Percentiles rank a stretch among this genome's conserved stretches.
Evolutionary conservation across 2,888 invertebrate species (phyloP).

Genomic region (Podotricha telesiphe): DNA sequence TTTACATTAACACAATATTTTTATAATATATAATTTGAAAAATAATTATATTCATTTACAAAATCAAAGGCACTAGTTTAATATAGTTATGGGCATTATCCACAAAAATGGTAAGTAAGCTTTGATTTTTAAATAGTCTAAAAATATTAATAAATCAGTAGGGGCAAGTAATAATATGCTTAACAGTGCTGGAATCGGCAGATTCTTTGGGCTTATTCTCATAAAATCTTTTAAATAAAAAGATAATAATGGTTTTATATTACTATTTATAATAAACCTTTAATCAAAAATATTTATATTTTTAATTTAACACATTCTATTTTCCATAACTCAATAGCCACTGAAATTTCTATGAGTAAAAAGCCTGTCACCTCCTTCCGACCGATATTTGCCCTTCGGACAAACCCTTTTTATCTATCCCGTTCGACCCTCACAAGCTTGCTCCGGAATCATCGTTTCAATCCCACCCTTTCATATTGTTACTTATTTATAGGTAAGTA

Average conservation of each 20-base stretch:
- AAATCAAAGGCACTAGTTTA: too few relatives aligned
- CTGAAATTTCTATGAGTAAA: conserved; percentile 44
- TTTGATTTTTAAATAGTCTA: too few relatives aligned
- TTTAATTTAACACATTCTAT: conserved; percentile 15
- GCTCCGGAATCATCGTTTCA: conserved; percentile 68
- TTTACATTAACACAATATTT: not conserved
- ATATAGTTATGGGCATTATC: too few relatives aligned
- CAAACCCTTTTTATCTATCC: conserved; percentile 72
- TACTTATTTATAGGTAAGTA: conserved; percentile 38
- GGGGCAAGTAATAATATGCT: too few relatives aligned
- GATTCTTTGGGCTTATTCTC: too few relatives aligned
- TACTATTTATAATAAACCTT: too few relatives aligned
- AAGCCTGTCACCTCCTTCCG: conserved; percentile 57
- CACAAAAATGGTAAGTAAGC: too few relatives aligned
- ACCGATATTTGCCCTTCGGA: conserved; percentile 61
- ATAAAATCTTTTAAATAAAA: too few relatives aligned
- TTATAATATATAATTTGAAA: too few relatives aligned
- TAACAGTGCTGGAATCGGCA: too few relatives aligned
- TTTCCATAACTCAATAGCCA: conserved; percentile 35
- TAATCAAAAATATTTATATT: not conserved
- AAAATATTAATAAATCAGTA: too few relatives aligned
- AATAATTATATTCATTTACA: too few relatives aligned
- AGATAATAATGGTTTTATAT: not conserved
- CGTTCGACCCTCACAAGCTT: conserved; percentile 67
- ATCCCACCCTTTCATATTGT: conserved; percentile 65